phyloP scores from a whole-genome alignment of 35 echinoderm and acorn worm genomes.

The Apostichopus parvimensis region DNA sequence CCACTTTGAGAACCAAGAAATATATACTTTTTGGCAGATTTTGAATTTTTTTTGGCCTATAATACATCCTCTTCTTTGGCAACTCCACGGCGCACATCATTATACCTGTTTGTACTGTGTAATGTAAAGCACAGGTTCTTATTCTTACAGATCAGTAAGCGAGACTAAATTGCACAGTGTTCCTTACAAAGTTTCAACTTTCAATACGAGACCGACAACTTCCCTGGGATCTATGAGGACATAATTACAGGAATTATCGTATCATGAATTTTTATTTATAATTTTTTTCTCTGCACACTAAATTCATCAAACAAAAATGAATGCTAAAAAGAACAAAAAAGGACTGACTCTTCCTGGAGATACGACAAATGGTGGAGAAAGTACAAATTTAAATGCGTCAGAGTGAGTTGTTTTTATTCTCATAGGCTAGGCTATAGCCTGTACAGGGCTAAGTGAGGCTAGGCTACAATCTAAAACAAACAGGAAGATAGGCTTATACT shows the following conservation, averaged over 20 bases:
- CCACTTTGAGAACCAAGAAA: too few relatives aligned
- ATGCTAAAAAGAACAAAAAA: slow-evolving; percentile 55
- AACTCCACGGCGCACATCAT: too few relatives aligned
- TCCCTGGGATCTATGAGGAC: slow-evolving; percentile 1
- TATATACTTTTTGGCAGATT: too few relatives aligned
- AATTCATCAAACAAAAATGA: slow-evolving; percentile 17
- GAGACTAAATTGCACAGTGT: too few relatives aligned
- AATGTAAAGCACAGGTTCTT: too few relatives aligned
- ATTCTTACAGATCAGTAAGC: too few relatives aligned
- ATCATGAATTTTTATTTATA: background rate
- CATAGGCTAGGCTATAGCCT: background rate
- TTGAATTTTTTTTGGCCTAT: too few relatives aligned
- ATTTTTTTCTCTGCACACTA: background rate
- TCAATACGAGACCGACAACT: background rate
- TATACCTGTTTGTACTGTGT: too few relatives aligned
- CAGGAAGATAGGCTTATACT: background rate
- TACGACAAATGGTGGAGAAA: slow-evolving; percentile 58
- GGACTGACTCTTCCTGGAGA: slow-evolving; percentile 49
- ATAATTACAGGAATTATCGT: background rate
- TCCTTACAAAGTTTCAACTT: too few relatives aligned
- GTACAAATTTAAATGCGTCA: slow-evolving; percentile 41
- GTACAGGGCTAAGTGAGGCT: too few relatives aligned
- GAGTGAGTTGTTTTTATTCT: slow-evolving; percentile 38
- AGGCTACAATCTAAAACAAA: too few relatives aligned
- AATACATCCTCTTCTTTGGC: too few relatives aligned